Base-by-base conservation (phyloP, 2,888 invertebrate genomes). In the Apoda limacodes region DNA sequence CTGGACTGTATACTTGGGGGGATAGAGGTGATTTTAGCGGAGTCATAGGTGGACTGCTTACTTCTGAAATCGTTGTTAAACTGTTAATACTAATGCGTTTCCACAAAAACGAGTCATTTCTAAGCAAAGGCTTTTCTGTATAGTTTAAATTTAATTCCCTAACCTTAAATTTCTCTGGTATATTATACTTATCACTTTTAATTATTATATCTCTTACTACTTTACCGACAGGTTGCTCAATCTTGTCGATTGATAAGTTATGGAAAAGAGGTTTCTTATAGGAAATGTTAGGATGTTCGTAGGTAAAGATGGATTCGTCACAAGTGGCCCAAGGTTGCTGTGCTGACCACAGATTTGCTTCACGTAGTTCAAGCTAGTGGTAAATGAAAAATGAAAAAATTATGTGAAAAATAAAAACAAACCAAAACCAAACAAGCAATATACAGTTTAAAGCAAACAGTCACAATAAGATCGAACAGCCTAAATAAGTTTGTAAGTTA, bases 331-430 rank as follows among this genome's bases (percentile, higher is more conserved):
- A 78, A 40, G 74, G 71, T 40, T 60, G 58, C 40, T 60, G 58
- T 49, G 54, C 51, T 40, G 45, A 51, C 69, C 71, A 74, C 37
- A 75, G 55, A 44, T 61, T 52, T 40, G 60, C 50, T 43, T 60
- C 64, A 42, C 64, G 71, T 19, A 61, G 63, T 68, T 76, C 78
- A 68, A 80, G 74, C 76, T 78, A 68, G 48, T 64, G 38, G 48
- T 63, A 53, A 58, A 60, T 58, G 62, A 55, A 51, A 57, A 57
- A 44, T 42, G 48, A 41, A 49, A 35, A 43, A 46, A 49, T 46
- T 46, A 45, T 29, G 39, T 39, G 25, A 32, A 40, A 34, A n/a
- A n/a, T n/a, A n/a, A n/a, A 32, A 33, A 32, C 40, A 45, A 30
- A 38, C 40, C 40, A 37, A 35, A 42, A 38, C 30, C 25, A 39